Evolutionary conservation across 2,113 vertebrate genomes (phyloP), one percentile per base, ranked within the genome.

Genomic region (Hemichromis elongatus): DNA sequence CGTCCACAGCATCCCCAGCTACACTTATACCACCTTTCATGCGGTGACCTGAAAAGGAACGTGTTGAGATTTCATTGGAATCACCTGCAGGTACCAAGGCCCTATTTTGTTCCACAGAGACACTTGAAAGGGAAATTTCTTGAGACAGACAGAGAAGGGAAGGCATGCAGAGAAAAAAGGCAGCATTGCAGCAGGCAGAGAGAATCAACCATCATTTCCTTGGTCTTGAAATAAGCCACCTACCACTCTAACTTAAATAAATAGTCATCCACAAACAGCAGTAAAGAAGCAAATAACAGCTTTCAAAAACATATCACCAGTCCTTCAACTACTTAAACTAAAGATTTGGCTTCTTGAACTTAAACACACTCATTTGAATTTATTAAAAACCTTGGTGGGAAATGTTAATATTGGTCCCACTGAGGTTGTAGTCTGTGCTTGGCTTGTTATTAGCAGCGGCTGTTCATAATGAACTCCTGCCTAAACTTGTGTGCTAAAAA

Each of bases 21-120:
- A 3, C 14, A 28, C 83, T 85, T 55, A 53, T 33, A 80, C 80
- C 50, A 56, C 79, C 88, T 94, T 94, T 94, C 88, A 92, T 92
- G 90, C 81, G 57, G 53, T 68, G 82, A 81, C 91, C 87, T 83
- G 73, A 90, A 88, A 92, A 87, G 66, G 55, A 92, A 73, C 28
- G 5, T 35, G 57, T 21, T 35, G 86, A 35, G 80, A 88, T 86
- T 87, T 82, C 57, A 52, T 77, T 83, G 79, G 68, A 89, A 89
- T 92, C 87, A 79, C 90, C 90, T 85, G 75, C 80, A 86, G 90
- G 78, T 87, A 83, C 57, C 19, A 78, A 68, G 47, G 81, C 82
- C 52, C 61, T 53, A 84, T 85, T 92, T 89, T 73, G 87, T 79
- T 91, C 90, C 85, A 81, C 80, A 26, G 57, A 42, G 80, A 90